Evolutionary conservation across 2,113 vertebrate genomes (phyloP).

Genomic region (Varanus salvator): DNA sequence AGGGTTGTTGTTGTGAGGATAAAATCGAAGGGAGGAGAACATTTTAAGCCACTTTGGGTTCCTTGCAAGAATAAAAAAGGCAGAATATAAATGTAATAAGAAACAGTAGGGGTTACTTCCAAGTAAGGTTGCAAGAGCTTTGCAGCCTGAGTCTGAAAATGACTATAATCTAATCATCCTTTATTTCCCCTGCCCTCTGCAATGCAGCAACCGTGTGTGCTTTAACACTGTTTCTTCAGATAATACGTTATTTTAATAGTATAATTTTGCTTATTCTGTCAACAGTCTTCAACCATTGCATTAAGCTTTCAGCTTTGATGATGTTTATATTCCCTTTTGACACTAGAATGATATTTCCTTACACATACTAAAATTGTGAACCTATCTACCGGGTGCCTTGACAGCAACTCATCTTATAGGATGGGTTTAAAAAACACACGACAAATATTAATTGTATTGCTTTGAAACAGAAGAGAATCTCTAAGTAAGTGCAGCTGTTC

Average conservation of each 20-base stretch:
- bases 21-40: too few species aligned
- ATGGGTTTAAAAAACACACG: not conserved
- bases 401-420: too few species aligned
- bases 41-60: too few species aligned
- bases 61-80: too few species aligned
- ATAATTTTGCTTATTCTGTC: constrained; percentile 14
- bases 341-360: not conserved
- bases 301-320: not conserved
- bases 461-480: constrained; percentile 4
- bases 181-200: not conserved
- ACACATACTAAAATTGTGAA: constrained; percentile 2
- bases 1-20: too few species aligned
- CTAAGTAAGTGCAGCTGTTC: not conserved
- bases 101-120: not conserved
- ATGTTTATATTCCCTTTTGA: constrained; percentile 19
- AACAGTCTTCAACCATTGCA: constrained; percentile 22
- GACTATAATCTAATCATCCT: not conserved
- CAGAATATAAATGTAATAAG: too few species aligned
- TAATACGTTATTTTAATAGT: constrained; percentile 3
- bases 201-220: not conserved
- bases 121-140: not conserved
- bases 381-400: not conserved
- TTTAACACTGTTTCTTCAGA: not conserved
- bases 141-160: not conserved
- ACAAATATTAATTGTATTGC: constrained; percentile 26